Evolutionary conservation across 2,113 vertebrate species (phyloP), one percentile per base, ranked within the genome.

Genomic region (Rynchops niger): DNA sequence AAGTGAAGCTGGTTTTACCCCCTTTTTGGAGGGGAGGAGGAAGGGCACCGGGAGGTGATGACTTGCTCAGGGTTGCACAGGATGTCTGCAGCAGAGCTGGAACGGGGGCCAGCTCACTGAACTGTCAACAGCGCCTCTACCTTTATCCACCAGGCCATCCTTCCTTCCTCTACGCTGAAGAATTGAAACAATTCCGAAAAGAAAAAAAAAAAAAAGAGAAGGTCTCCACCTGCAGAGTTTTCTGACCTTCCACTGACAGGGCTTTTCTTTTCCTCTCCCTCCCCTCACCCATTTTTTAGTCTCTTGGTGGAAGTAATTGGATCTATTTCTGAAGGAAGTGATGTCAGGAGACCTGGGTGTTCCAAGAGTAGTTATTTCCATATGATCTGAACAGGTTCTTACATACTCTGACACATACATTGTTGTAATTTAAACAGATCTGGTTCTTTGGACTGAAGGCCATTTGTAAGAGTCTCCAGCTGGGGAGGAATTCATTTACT

Each of bases 291-390:
- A 52, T 42, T 82, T 94, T 93, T 86, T 79, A 32, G 30, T 91
- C 43, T 95, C 94, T 82, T 84, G 36, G 50, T 6, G 47, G 91
- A 95, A 93, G 70, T 87, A 95, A 96, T 83, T 66, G 58, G 74
- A 91, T 88, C 76, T 90, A 8, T 94, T 95, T 88, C 84, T 95
- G 63, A 94, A 96, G 85, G 93, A 97, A 96, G 94, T 97, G 91
- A 97, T 94, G 95, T 96, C 94, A 97, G 67, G 62, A 96, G 94
- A 77, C 62, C 59, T 78, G 79, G 71, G 67, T 97, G 94, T 95
- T 95, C 96, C 95, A 95, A 63, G 82, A 95, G 77, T 94, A 93
- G 93, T 94, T 82, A 94, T 81, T 97, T 96, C 96, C 91, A 95
- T 95, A 88, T 91, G 86, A 97, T 92, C 79, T 6, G 5, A 93